Percentiles rank a stretch among this genome's conserved stretches.
Conservation (phyloP, 2,888 invertebrate genomes). For the Macrophya alboannulata region DNA sequence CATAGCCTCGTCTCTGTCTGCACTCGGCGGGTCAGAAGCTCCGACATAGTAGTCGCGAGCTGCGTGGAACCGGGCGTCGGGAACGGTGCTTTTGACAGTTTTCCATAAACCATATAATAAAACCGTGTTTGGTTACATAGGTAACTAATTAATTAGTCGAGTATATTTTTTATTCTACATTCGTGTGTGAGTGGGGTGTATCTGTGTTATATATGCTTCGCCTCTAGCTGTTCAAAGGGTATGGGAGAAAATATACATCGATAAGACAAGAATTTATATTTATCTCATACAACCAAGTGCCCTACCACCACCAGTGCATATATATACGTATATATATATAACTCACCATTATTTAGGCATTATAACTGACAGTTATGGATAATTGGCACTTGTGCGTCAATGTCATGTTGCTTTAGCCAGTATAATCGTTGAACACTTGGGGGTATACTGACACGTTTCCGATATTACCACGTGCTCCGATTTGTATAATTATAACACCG, state of each 20-base stretch:
- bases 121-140: not conserved
- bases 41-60: conserved; percentile 71
- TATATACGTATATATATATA: not conserved
- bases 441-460: not conserved
- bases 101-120: not conserved
- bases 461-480: not conserved
- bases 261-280: not conserved
- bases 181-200: too few species aligned
- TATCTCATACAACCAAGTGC: not conserved
- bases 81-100: conserved; percentile 53
- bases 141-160: not conserved
- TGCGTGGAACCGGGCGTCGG: conserved; percentile 64
- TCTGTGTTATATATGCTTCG: not conserved
- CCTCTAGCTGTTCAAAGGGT: not conserved
- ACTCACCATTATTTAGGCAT: not conserved
- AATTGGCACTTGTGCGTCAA: not conserved
- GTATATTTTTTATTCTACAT: not conserved
- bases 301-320: not conserved
- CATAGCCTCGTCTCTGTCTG: conserved; percentile 77
- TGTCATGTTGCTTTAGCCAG: not conserved
- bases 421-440: not conserved
- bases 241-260: not conserved
- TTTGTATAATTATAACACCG: not conserved
- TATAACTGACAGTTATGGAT: not conserved
- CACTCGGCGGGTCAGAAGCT: conserved; percentile 75